Percentiles rank a stretch among this genome's conserved stretches.
These are phyloP conservation scores for Allacma fusca DNA, from an alignment of 2,888 invertebrate species.

Conservation along the genomic window DNA sequence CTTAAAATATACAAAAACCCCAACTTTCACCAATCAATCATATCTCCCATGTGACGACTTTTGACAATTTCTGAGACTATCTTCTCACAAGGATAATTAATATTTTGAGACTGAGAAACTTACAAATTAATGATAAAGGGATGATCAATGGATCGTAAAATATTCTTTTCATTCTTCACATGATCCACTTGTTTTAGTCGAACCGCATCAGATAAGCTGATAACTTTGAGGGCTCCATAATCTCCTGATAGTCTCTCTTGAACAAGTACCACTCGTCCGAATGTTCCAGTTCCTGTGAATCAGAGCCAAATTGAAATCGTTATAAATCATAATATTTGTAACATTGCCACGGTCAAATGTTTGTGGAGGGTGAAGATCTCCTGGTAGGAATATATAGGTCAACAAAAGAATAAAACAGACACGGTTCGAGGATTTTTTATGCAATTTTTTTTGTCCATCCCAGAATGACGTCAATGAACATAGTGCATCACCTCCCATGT, in stretches of 20 bases:
- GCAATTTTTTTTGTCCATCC: constrained; percentile 10
- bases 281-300: constrained; percentile 87
- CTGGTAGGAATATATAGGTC: no score
- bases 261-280: constrained; percentile 92
- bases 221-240: constrained; percentile 92
- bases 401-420: no score
- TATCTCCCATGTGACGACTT: no score
- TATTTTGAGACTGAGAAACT: constrained; percentile 66
- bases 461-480: constrained; percentile 36
- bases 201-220: constrained; percentile 92
- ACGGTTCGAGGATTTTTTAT: neutral
- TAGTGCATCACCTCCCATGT: constrained; percentile 28
- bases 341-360: no score
- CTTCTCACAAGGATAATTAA: neutral
- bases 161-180: constrained; percentile 95
- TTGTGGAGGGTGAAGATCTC: no score
- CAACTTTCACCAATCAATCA: no score
- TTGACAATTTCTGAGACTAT: no score
- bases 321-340: no score
- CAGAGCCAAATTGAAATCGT: neutral
- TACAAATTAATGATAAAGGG: constrained; percentile 96
- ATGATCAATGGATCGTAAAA: constrained; percentile 88
- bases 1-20: constrained; percentile 69
- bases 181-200: constrained; percentile 95
- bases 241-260: constrained; percentile 81